These are phyloP conservation scores for Hydropsyche betteni DNA, from an alignment of 2,888 invertebrate species.

Conservation along the genomic window DNA sequence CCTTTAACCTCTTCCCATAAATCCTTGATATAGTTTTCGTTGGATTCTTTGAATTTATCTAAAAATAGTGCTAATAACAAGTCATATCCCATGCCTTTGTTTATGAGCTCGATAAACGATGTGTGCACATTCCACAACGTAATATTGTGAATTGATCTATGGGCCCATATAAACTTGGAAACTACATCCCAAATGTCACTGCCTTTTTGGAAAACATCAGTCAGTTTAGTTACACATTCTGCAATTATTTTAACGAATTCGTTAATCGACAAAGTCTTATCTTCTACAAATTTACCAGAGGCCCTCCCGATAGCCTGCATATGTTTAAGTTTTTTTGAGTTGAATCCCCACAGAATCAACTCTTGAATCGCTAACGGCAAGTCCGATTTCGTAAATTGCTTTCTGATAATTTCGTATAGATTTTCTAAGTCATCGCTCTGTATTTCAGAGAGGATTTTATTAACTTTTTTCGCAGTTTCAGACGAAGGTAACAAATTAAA, in stretches of 20 bases:
- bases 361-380: conserved; percentile 41
- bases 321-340: conserved; percentile 33
- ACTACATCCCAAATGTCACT: conserved; percentile 42
- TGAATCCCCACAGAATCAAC: conserved; percentile 42
- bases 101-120: conserved; percentile 45
- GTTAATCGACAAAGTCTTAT: conserved; percentile 35
- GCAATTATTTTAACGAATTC: conserved; percentile 41
- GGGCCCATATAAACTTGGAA: conserved; percentile 44
- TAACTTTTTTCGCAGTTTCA: conserved; percentile 3
- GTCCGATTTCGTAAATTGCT: conserved; percentile 33
- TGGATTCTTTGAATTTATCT: conserved; percentile 38
- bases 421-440: conserved; percentile 34
- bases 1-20: conserved; percentile 66
- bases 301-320: conserved; percentile 44
- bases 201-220: conserved; percentile 34
- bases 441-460: conserved; percentile 38
- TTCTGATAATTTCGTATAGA: conserved; percentile 42
- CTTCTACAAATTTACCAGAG: conserved; percentile 42
- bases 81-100: conserved; percentile 44
- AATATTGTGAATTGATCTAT: conserved; percentile 42
- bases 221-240: conserved; percentile 40
- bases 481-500: conserved; percentile 56
- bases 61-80: conserved; percentile 42
- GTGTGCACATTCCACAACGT: conserved; percentile 40
- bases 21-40: conserved; percentile 57